Evolutionary conservation across 2,888 invertebrate species (phyloP).

Genomic region (Diadromus collaris): DNA sequence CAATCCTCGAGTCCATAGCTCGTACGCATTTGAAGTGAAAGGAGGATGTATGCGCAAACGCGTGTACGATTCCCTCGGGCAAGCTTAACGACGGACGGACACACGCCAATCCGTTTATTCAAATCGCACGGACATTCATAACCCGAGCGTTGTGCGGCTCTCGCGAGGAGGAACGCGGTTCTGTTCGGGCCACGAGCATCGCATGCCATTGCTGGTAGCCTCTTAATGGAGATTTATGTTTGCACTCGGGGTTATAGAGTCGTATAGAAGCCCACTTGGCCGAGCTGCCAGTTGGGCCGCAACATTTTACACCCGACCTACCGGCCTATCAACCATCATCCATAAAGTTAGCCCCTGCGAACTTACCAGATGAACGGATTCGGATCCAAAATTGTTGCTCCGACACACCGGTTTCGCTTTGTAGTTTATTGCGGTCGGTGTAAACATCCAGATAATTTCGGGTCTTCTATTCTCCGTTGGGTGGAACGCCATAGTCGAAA

Average conservation of each 20-base stretch:
- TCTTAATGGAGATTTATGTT: slow-evolving; percentile 72
- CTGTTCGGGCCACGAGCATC: slow-evolving; percentile 32
- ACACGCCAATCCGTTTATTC: slow-evolving; percentile 68
- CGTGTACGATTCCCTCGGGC: slow-evolving; percentile 32
- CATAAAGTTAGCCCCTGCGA: slow-evolving; percentile 20
- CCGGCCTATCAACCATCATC: background rate
- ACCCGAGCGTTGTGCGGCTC: slow-evolving; percentile 41
- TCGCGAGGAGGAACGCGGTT: slow-evolving; percentile 24
- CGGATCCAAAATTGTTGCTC: slow-evolving; percentile 61
- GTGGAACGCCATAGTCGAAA: slow-evolving; percentile 2
- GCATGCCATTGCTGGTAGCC: slow-evolving; percentile 48
- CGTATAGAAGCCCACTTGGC: slow-evolving; percentile 62
- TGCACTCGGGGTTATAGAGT: slow-evolving; percentile 35
- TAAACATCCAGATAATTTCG: background rate
- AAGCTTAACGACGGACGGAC: slow-evolving; percentile 50
- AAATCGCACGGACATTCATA: slow-evolving; percentile 69
- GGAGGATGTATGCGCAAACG: slow-evolving; percentile 9
- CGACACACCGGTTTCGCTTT: slow-evolving; percentile 31
- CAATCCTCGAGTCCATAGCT: slow-evolving; percentile 24
- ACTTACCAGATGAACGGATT: slow-evolving; percentile 8
- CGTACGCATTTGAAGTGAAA: slow-evolving; percentile 7
- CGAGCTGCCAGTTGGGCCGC: slow-evolving; percentile 49
- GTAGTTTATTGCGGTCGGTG: slow-evolving; percentile 3
- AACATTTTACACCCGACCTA: slow-evolving; percentile 18
- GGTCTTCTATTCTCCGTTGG: background rate